These are phyloP conservation scores for Siniperca obscura DNA, from an alignment of 2,797 vertebrate genomes.

Conservation along the genomic window DNA sequence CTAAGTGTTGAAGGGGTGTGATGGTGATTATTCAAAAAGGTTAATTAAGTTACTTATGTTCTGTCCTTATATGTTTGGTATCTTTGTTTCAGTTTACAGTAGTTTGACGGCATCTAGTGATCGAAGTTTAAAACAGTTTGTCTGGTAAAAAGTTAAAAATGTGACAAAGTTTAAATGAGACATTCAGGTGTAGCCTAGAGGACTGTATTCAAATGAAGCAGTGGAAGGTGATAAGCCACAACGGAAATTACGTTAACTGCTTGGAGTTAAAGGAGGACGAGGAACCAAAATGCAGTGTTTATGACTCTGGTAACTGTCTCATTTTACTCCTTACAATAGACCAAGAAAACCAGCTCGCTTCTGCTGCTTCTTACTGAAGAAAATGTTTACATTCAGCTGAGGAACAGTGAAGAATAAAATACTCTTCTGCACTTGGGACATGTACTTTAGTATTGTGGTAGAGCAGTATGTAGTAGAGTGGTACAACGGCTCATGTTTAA, in stretches of 20 bases:
- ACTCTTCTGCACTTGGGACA: not conserved
- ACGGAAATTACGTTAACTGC: conserved; percentile 73
- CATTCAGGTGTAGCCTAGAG: conserved; percentile 40
- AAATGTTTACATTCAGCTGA: not conserved
- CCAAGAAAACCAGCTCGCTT: not conserved
- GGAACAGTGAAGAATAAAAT: not conserved
- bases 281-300: not conserved
- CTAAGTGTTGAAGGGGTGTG: conserved; percentile 1
- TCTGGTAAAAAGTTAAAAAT: conserved; percentile 40
- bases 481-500: not conserved
- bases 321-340: not conserved
- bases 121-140: not conserved
- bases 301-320: not conserved
- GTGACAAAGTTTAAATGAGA: conserved; percentile 15
- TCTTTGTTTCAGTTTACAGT: conserved; percentile 5
- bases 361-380: too few relatives aligned
- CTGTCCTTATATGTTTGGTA: not conserved
- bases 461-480: not conserved
- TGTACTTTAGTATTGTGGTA: not conserved
- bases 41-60: not conserved
- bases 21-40: not conserved
- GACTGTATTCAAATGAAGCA: conserved; percentile 75
- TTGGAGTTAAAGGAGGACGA: conserved; percentile 10
- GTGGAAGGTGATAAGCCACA: conserved; percentile 59
- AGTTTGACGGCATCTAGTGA: not conserved